Evolutionary conservation across 2,113 vertebrate species (phyloP).

Genomic region (Syngnathus scovelli): DNA sequence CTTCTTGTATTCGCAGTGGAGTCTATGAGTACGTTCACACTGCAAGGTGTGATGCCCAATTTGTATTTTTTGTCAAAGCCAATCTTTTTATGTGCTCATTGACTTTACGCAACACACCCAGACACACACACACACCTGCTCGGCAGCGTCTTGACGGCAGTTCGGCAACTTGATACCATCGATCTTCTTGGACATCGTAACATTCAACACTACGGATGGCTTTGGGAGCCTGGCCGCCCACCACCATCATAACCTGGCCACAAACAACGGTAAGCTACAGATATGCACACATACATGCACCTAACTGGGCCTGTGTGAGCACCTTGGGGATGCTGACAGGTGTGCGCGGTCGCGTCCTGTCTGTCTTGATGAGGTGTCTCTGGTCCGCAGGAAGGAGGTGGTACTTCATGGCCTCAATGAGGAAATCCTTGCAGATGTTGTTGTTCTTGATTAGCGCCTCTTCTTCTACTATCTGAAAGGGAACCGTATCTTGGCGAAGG

Average conservation of each 20-base stretch:
- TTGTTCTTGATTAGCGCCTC: slow-evolving; percentile 97
- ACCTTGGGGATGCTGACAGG: slow-evolving; percentile 82
- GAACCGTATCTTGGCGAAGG: too few species aligned
- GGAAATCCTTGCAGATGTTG: slow-evolving; percentile 96
- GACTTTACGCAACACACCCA: neutral
- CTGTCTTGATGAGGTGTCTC: slow-evolving; percentile 91
- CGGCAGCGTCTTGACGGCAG: slow-evolving; percentile 89
- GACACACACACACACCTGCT: slow-evolving; percentile 71
- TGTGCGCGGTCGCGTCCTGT: slow-evolving; percentile 88
- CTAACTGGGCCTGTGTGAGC: too few species aligned
- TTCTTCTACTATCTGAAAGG: slow-evolving; percentile 88
- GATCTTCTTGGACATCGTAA: slow-evolving; percentile 93
- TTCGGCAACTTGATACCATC: slow-evolving; percentile 93
- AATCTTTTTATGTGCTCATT: too few species aligned
- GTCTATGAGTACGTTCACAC: too few species aligned
- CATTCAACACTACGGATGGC: slow-evolving; percentile 95
- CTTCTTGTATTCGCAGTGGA: too few species aligned
- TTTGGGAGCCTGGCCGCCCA: slow-evolving; percentile 93
- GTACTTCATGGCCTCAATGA: slow-evolving; percentile 97
- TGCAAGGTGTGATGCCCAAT: too few species aligned
- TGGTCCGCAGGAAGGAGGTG: slow-evolving; percentile 94
- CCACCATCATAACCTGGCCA: slow-evolving; percentile 92
- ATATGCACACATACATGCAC: slow-evolving; percentile 22
- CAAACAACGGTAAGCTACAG: too few species aligned
- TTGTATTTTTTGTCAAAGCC: too few species aligned